Evolutionary conservation across 2,113 vertebrate species (phyloP), one percentile per base, ranked within the genome.

Genomic region (Dolichallabes microphthalmus): DNA sequence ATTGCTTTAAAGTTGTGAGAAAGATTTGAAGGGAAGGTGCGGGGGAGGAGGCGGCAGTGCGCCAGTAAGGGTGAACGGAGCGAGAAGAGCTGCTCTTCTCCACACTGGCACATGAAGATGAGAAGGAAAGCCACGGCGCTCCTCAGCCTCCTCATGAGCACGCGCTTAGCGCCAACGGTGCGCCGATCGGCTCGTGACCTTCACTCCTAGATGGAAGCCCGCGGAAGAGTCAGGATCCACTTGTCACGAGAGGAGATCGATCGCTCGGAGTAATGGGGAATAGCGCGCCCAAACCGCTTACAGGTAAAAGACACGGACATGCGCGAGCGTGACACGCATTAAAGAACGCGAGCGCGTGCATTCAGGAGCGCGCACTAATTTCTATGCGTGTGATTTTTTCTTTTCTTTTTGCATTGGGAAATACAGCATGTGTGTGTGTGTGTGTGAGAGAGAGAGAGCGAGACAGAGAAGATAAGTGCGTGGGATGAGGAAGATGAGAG

Each of bases 221-320:
- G 86, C 87, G 90, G 88, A 85, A 19, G 82, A 4, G n/a, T 91
- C 87, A 82, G 90, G 89, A 91, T 93, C 89, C 91, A 94, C 91
- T 94, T 94, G 90, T 91, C 92, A 91, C 87, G 90, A 83, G 90
- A 92, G 86, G 90, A 89, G 85, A 90, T 87, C 82, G 82, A 92
- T 91, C 85, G 86, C 79, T 90, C 92, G 89, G 90, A 89, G 92
- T 93, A 93, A 95, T 95, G 95, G 95, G 95, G 87, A 95, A 95
- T 61, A 91, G 94, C 79, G 91, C 95, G 89, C 95, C 93, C 57
- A 95, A 95, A 89, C 94, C 94, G 35, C 87, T 94, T 68, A 91
- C 94, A 91, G 95, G 95, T 95, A 93, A 45, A 45, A 93, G 93
- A 84, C 11, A 52, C n/a, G 20, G 83, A 74, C 79, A 76, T 25